These are phyloP conservation scores for Hoplostethus mediterraneus DNA, from an alignment of 2,797 vertebrate species.

Conservation along the genomic window DNA sequence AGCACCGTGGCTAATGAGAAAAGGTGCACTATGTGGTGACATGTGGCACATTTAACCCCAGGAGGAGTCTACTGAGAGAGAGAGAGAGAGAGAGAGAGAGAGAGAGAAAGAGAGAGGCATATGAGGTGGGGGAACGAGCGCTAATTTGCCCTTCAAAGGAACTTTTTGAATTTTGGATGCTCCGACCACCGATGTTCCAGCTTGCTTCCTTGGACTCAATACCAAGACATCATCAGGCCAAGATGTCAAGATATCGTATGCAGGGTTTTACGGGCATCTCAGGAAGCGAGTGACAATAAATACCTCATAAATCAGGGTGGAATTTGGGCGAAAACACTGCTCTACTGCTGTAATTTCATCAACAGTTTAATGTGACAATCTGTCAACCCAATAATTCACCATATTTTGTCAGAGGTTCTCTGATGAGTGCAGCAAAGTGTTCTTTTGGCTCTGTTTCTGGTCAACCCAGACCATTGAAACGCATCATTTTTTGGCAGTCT, in stretches of 20 bases:
- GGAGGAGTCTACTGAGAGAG: not conserved
- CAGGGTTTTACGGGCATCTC: no score
- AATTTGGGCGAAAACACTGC: slow-evolving; percentile 7
- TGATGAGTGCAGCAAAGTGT: slow-evolving; percentile 12
- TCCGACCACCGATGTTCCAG: not conserved
- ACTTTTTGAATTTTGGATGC: not conserved
- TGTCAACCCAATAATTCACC: slow-evolving; percentile 13
- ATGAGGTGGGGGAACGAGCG: not conserved
- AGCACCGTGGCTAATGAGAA: slow-evolving; percentile 50
- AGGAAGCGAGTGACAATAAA: slow-evolving; percentile 1
- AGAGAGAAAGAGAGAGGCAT: not conserved
- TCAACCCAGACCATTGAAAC: not conserved
- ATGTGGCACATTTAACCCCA: slow-evolving; percentile 32
- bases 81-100: slow-evolving; percentile 2
- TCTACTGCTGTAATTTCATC: not conserved
- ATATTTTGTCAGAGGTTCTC: slow-evolving; percentile 2
- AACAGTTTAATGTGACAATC: not conserved
- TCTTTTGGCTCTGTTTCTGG: not conserved
- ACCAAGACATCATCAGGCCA: not conserved
- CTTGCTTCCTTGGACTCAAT: not conserved
- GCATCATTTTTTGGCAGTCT: not conserved
- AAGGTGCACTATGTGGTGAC: slow-evolving; percentile 21
- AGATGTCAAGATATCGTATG: not conserved
- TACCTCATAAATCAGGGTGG: not conserved
- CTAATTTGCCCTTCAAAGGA: slow-evolving; percentile 13